Evolutionary conservation across 1,140 invertebrate species (phyloP), one percentile per base, ranked within the genome.

Genomic region (Pseudoatta argentina): DNA sequence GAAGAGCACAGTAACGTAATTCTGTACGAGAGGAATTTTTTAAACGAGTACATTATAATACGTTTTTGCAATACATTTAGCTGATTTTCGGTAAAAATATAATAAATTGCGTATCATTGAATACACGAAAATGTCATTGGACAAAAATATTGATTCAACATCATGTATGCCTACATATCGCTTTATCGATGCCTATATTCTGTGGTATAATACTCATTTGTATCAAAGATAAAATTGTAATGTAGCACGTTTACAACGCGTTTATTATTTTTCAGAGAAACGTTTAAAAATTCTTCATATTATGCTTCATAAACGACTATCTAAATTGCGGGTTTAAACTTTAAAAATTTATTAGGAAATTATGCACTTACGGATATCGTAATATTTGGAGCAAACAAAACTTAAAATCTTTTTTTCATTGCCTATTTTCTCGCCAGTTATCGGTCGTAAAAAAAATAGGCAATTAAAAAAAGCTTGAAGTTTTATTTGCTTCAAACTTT

Each of bases 1-100:
- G 91, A 92, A 92, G 92, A 92, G 91, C 83, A 86, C 78, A 79
- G 24, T 75, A 67, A 64, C 34, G 44, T 59, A 48, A 48, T 86
- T 57, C 77, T 61, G 59, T 73, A 57, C 16, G 16, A 57, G 14
- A 16, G 21, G 57, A 8, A 69, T 16, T 44, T 83, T 86, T 82
- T 21, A 51, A 86, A 10, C 30, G 5, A 86, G 24, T 73, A 66
- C 27, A 72, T 18, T 12, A 44, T 44, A 73, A 88, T 78, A 16
- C 12, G 24, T 88, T 88, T 24, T 85, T 24, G n/a, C 67, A 44
- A 57, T 59, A 73, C 48, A 12, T 83, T 34, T 16, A 73, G 39
- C 48, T 61, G 12, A 73, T 14, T 71, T 57, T 39, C 21, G 12
- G 61, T 18, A 51, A 67, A 18, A 44, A 67, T 27, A 51, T 64